Percentiles rank a stretch among this genome's conserved stretches.
phyloP scores from a whole-genome alignment of 2,888 invertebrate genomes.

The Cenopis cana region DNA sequence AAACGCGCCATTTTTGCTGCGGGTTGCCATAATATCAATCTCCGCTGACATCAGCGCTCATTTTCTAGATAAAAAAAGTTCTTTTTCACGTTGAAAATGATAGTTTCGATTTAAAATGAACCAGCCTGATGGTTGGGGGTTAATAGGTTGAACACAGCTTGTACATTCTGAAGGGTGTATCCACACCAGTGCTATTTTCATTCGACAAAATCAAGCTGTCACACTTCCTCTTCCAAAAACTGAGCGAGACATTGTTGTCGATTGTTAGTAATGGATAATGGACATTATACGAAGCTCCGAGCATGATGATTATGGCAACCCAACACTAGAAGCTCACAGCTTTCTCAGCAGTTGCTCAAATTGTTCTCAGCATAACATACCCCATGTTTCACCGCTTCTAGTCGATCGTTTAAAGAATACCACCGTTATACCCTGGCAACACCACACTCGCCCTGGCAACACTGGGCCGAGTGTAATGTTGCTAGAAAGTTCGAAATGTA shows the following conservation, averaged over 20 bases:
- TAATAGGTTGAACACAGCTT: not conserved
- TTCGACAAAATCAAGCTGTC: not conserved
- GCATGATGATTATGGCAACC: conserved; percentile 64
- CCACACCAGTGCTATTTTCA: too few relatives aligned
- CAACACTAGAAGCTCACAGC: conserved; percentile 77
- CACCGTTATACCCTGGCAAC: conserved; percentile 54
- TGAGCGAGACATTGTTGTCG: not conserved
- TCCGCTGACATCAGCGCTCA: conserved; percentile 1
- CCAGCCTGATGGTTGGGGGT: too few relatives aligned
- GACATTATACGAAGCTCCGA: not conserved
- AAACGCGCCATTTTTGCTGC: conserved; percentile 58
- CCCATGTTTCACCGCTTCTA: conserved; percentile 77
- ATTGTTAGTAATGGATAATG: not conserved
- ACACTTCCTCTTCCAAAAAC: not conserved
- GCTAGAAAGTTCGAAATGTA: conserved; percentile 78
- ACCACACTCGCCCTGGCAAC: conserved; percentile 13
- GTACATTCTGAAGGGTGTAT: too few relatives aligned
- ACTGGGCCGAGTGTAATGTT: conserved; percentile 67
- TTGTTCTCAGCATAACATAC: conserved; percentile 61
- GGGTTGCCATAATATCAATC: conserved; percentile 67
- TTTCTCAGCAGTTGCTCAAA: conserved; percentile 82
- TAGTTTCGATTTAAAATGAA: not conserved
- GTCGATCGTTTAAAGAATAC: conserved; percentile 68
- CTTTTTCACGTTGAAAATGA: not conserved
- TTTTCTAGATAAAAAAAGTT: not conserved